phyloP scores from a whole-genome alignment of 2,113 vertebrate species.

The Thryonomys swinderianus region DNA sequence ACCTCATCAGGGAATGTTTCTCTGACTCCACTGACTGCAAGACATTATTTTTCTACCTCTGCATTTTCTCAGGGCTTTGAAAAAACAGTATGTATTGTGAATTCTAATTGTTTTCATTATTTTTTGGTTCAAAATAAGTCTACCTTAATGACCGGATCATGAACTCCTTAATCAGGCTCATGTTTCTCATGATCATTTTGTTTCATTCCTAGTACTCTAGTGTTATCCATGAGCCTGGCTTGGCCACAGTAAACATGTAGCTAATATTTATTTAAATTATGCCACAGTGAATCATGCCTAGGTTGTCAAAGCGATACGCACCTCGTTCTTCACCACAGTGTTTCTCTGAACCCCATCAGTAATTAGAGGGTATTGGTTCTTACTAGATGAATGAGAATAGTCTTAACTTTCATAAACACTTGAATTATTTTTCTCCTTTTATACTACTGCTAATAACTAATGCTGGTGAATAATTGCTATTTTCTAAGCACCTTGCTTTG shows the following conservation, averaged over 20 bases:
- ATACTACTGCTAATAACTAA: not conserved
- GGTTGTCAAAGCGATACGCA: not conserved
- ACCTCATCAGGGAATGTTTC: not conserved
- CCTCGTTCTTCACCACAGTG: not conserved
- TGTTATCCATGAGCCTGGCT: not conserved
- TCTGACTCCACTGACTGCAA: not conserved
- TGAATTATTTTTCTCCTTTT: not conserved
- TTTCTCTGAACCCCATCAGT: not conserved
- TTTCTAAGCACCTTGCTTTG: not conserved
- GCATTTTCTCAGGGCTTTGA: too few relatives aligned
- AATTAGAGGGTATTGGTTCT: not conserved
- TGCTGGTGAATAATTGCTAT: not conserved
- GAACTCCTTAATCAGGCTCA: not conserved
- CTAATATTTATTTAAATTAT: not conserved
- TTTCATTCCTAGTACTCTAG: not conserved
- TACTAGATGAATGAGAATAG: not conserved
- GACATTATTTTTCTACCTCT: not conserved
- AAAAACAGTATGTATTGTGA: not conserved
- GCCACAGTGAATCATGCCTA: not conserved
- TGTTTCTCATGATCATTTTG: not conserved
- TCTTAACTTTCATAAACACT: not conserved
- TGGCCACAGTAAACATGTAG: not conserved
- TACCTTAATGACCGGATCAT: not conserved
- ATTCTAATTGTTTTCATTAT: not conserved
- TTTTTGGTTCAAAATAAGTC: not conserved